Evolutionary conservation across 2,797 vertebrate genomes (phyloP).

Genomic region (Centroberyx gerrardi): DNA sequence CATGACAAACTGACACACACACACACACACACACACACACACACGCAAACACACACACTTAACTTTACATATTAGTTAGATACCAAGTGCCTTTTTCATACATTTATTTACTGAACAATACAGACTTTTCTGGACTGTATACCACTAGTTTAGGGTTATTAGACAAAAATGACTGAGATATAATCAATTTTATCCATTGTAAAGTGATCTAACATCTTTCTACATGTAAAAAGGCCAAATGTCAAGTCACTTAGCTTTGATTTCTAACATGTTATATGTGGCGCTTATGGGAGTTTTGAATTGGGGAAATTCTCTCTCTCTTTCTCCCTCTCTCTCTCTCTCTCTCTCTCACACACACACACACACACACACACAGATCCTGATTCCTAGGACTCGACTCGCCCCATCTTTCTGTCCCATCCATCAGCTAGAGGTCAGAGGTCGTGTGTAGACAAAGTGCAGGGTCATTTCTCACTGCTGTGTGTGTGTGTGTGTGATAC

Average conservation of each 20-base stretch:
- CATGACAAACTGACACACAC: neutral
- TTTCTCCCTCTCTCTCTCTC: too few species aligned
- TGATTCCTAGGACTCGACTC: neutral
- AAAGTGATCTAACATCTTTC: neutral
- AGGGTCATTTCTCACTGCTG: slow-evolving; percentile 43
- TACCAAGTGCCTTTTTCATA: too few species aligned
- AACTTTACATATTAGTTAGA: too few species aligned
- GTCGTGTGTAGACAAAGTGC: slow-evolving; percentile 36
- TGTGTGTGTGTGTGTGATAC: slow-evolving; percentile 18
- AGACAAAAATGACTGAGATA: too few species aligned
- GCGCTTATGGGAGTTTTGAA: neutral
- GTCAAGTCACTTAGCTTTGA: neutral
- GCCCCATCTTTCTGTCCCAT: neutral
- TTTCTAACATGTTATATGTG: neutral
- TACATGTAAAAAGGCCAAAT: neutral
- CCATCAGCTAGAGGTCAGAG: slow-evolving; percentile 53
- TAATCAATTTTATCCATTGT: too few species aligned
- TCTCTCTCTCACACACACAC: neutral
- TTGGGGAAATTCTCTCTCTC: too few species aligned
- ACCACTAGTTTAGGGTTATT: neutral
- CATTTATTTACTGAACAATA: neutral
- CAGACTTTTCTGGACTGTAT: neutral
- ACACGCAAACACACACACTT: neutral
- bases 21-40: neutral
- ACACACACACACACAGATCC: neutral